phyloP scores from a whole-genome alignment of 2,797 vertebrate species.

The Micropoecilia bifurca region DNA sequence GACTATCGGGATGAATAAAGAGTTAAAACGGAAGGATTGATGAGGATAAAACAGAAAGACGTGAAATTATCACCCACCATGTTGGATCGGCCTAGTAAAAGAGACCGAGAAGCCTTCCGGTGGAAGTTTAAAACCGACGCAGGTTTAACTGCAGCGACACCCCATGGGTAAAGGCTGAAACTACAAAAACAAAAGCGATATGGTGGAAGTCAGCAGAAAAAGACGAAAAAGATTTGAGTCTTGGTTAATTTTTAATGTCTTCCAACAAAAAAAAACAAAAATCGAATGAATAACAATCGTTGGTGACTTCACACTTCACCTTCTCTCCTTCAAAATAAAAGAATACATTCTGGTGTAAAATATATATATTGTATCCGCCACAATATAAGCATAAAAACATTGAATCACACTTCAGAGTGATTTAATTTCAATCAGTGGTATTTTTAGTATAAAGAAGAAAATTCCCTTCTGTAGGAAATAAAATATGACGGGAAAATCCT shows the following conservation, averaged over 20 bases:
- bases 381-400: neutral
- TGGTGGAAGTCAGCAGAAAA: no score
- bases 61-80: conserved; percentile 84
- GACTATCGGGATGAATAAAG: accelerated
- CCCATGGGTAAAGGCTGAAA: neutral
- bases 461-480: neutral
- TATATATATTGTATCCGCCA: no score
- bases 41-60: conserved; percentile 11
- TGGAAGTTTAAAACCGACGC: conserved; percentile 55
- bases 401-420: neutral
- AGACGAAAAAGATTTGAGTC: no score
- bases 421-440: neutral
- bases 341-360: no score
- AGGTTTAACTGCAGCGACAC: conserved; percentile 33
- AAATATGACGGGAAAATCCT: neutral
- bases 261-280: no score
- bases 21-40: conserved; percentile 52
- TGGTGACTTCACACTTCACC: no score
- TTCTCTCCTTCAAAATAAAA: no score
- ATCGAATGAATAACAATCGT: no score
- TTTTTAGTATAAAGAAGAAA: neutral
- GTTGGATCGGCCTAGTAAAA: conserved; percentile 80
- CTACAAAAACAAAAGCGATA: conserved; percentile 28
- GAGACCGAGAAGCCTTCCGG: conserved; percentile 75
- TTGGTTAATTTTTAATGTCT: no score